These are phyloP conservation scores for Butastur rufipennis DNA, from an alignment of 2,113 vertebrate species.

Conservation along the genomic window DNA sequence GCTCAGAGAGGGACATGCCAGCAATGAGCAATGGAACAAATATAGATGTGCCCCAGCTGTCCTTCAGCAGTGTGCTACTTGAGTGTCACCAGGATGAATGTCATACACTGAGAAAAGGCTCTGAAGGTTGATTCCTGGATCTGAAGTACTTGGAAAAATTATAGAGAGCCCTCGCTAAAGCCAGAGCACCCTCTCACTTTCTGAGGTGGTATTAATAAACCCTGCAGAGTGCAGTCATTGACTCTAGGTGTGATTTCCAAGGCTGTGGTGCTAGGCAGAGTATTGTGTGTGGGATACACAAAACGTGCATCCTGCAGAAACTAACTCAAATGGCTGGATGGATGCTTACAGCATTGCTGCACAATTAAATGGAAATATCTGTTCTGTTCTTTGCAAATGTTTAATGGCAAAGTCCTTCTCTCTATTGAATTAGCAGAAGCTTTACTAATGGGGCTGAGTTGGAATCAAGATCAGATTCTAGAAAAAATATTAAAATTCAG, in stretches of 20 bases:
- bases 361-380: not conserved
- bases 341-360: not conserved
- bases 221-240: not conserved
- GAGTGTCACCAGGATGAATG: conserved; percentile 56
- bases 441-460: not conserved
- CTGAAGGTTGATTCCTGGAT: not conserved
- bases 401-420: not conserved
- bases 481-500: not conserved
- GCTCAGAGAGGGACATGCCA: conserved; percentile 61
- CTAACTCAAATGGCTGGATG: not conserved
- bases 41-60: conserved; percentile 75
- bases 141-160: not conserved
- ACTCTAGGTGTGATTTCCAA: not conserved
- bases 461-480: not conserved
- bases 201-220: not conserved
- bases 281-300: not conserved
- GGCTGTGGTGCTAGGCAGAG: not conserved
- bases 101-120: conserved; percentile 38
- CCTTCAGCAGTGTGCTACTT: conserved; percentile 54
- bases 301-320: not conserved
- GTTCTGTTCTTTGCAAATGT: not conserved
- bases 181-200: not conserved
- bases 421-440: not conserved
- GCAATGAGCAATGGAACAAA: conserved; percentile 73
- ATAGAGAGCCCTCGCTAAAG: not conserved